Evolutionary conservation across 92 coral and sea anemone species (phyloP), one percentile per base, ranked within the genome.

Genomic region (Porites cylindrica): DNA sequence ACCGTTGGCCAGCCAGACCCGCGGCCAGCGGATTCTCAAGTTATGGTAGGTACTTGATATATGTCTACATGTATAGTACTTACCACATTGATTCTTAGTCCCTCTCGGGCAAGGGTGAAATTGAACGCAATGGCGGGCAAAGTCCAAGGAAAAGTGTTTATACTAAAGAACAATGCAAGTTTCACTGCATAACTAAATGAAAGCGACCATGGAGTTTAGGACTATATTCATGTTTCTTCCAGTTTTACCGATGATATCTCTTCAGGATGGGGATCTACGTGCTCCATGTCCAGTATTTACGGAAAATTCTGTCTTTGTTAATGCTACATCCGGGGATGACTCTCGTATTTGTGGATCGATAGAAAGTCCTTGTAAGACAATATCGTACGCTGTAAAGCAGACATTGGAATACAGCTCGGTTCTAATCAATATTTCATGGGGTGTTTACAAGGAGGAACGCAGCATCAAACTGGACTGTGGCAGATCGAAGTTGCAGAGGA

Each of bases 391-490:
- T 61, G 82, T 88, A 24, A 17, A 47, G 8, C 79, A 70, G 16
- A 67, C 67, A 43, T 4, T 38, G 60, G 24, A 70, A 20, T 7
- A 64, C 20, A 26, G 43, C 61, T 78, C 88, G 32, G 85, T 52
- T 5, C 10, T 80, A 0, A 63, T 92, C 16, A 63, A 75, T 50
- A 81, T 89, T 8, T 50, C 85, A 2, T 70, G 82, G 47, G 95
- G 95, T 2, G 18, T 26, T 11, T 92, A 88, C 19, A 10, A 83
- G 32, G 87, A 72, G 56, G 12, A 14, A 52, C 76, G 80, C 58
- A 19, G 82, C 61, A 18, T 85, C 18, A 79, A 78, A 56, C 72
- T 89, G 24, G 95, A 92, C 74, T 92, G 95, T 74, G 54, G 92
- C 21, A 16, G 66, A 52, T 17, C 68, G 66, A 64, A 10, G 7